Base-by-base conservation (phyloP, 2,888 invertebrate genomes). In the Polyommatus icarus region DNA sequence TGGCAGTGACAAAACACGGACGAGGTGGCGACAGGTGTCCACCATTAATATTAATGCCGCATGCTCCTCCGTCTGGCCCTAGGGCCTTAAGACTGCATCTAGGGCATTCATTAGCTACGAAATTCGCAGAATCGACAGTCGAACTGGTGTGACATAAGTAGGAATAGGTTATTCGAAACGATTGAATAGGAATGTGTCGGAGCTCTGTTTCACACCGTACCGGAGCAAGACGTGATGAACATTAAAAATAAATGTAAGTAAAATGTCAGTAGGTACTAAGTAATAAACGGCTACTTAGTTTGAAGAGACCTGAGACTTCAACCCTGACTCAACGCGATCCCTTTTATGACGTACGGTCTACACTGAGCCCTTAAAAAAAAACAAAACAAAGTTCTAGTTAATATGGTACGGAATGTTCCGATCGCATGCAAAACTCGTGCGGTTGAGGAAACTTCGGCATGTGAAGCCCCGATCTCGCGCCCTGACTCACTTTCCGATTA, bases 401-500 rank as follows among this genome's bases (percentile, higher is more conserved):
- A 67, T 6, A 18, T 2, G 67, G 29, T 32, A 29, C 29, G 67
- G 67, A 67, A 67, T 32, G 67, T 67, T 67, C 12, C 67, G 29
- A 67, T 32, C 67, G 29, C 29, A 15, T 15, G 67, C 29, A 32
- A 32, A 67, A 6, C 29, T 67, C 67, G 10, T 5, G 67, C 72
- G 32, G 10, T 57, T 59, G 54, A 73, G 29, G 54, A 77, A 77
- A 73, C 71, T 76, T 73, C 20, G 54, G 50, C 59, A 78, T 76
- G 78, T 67, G 77, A 80, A 79, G 78, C 80, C 79, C 80, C 78
- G 72, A 77, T 80, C 76, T 50, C 78, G 67, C 73, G 79, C 76
- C 80, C 54, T 81, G 79, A 80, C 77, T 79, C 79, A 81, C 77
- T 57, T 79, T 79, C 78, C 75, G 77, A 80, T 79, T 76, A 76